Conservation (phyloP, 2,888 invertebrate genomes). For the Leptothorax acervorum region DNA sequence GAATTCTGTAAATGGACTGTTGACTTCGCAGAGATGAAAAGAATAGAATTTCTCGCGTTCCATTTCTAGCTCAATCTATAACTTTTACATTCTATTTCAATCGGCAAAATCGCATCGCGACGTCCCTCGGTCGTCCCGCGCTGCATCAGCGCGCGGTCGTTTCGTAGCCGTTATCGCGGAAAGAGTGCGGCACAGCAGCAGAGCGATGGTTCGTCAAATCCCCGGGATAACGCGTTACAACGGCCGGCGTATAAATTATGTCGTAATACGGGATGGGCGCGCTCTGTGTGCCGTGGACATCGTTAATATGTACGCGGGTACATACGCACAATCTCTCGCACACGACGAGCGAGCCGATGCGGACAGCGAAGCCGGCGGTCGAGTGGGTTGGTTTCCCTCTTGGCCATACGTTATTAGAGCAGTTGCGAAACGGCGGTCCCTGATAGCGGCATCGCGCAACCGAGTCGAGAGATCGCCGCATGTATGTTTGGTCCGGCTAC, state of each 20-base stretch:
- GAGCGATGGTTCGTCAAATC: conserved; percentile 49
- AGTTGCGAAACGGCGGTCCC: conserved; percentile 77
- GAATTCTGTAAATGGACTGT: neutral
- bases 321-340: conserved; percentile 37
- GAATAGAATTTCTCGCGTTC: neutral
- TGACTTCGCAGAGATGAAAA: neutral
- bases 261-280: conserved; percentile 47
- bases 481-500: conserved; percentile 62
- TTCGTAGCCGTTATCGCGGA: conserved; percentile 25
- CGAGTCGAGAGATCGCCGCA: conserved; percentile 8
- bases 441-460: conserved; percentile 71
- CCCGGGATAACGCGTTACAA: conserved; percentile 66
- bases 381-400: conserved; percentile 37
- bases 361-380: neutral
- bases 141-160: neutral
- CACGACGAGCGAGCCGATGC: conserved; percentile 35
- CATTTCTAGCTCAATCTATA: neutral
- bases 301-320: conserved; percentile 66
- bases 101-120: neutral
- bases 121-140: neutral
- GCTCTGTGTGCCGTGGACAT: conserved; percentile 48
- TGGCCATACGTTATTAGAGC: conserved; percentile 77
- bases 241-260: conserved; percentile 72
- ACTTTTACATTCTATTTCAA: conserved; percentile 25
- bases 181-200: neutral